These are phyloP conservation scores for Plebejus melissa DNA, from an alignment of 2,888 invertebrate species.

Conservation along the genomic window DNA sequence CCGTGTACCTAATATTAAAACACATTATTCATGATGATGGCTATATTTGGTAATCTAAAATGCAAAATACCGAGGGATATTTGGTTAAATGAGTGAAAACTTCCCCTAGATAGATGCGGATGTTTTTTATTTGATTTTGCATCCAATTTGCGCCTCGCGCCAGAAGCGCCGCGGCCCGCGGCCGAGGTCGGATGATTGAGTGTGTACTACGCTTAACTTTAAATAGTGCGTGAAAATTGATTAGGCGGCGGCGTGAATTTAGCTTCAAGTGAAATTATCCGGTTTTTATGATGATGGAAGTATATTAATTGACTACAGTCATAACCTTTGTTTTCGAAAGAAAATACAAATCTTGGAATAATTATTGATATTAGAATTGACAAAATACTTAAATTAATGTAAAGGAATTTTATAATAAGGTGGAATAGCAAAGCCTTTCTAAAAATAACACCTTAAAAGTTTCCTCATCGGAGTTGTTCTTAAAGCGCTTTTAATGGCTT, in stretches of 20 bases:
- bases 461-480: conserved; percentile 5
- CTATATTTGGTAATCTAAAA: conserved; percentile 8
- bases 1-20: background rate
- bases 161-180: conserved; percentile 58
- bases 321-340: background rate
- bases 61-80: conserved; percentile 20
- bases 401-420: background rate
- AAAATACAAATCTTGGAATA: background rate
- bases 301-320: background rate
- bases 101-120: conserved; percentile 42
- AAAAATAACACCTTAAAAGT: background rate
- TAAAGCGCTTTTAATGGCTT: conserved; percentile 10
- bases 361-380: too few species aligned
- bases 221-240: conserved; percentile 12
- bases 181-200: conserved; percentile 41
- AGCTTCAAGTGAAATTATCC: background rate
- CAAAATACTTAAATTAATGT: too few species aligned
- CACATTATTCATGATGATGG: background rate
- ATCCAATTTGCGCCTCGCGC: conserved; percentile 65
- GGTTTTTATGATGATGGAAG: background rate
- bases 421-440: background rate
- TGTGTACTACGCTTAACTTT: conserved; percentile 30
- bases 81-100: conserved; percentile 24
- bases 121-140: conserved; percentile 73
- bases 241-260: background rate